Evolutionary conservation across 2,113 vertebrate species (phyloP).

Genomic region (Chaetodon auriga): DNA sequence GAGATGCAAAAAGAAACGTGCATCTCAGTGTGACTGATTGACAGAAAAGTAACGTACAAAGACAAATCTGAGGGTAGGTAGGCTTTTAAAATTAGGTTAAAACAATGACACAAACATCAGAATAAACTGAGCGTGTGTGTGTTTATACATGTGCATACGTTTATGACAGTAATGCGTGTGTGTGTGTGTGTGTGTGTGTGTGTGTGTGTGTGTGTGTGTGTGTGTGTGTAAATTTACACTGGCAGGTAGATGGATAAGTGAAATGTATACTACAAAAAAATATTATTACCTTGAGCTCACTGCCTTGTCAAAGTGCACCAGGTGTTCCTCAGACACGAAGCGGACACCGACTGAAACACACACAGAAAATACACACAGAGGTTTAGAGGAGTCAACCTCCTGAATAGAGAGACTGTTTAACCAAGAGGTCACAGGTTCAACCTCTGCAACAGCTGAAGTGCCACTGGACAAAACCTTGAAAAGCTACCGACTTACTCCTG

Average conservation of each 20-base stretch:
- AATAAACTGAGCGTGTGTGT: not conserved
- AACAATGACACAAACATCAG: not conserved
- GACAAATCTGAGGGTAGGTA: not conserved
- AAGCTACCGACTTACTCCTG: conserved; percentile 19
- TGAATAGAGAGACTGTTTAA: conserved; percentile 65
- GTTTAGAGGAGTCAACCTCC: conserved; percentile 39
- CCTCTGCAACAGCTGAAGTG: conserved; percentile 59
- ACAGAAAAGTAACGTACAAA: too few species aligned
- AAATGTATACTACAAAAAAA: conserved; percentile 20
- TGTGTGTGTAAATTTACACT: not conserved
- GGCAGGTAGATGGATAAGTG: not conserved
- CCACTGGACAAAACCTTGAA: conserved; percentile 33
- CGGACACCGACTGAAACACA: conserved; percentile 49
- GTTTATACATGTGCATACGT: too few species aligned
- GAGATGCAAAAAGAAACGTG: not conserved
- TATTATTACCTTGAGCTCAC: conserved; percentile 60
- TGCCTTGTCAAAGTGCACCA: conserved; percentile 14
- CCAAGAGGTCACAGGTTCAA: conserved; percentile 66
- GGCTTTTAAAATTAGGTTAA: not conserved
- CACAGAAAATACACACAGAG: conserved; percentile 22
- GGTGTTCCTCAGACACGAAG: conserved; percentile 27
- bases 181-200: not conserved
- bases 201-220: not conserved
- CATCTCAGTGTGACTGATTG: not conserved
- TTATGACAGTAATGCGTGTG: too few species aligned